Conservation (phyloP, 2,113 vertebrate species). For the Chlorocebus sabaeus region DNA sequence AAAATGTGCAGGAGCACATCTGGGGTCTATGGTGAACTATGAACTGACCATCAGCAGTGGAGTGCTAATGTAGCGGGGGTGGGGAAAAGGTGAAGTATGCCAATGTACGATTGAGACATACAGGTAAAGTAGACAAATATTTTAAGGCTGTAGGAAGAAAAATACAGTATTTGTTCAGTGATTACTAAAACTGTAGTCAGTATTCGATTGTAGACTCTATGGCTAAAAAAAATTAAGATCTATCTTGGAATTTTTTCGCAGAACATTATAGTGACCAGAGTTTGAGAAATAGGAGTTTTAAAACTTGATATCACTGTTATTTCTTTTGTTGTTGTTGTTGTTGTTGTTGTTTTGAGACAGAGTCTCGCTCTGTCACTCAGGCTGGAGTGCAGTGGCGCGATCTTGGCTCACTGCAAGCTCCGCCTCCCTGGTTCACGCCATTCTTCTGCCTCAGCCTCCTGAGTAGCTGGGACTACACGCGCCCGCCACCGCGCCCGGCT, state of each 20-base stretch:
- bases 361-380: no score
- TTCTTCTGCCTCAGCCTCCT: no score
- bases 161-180: background rate
- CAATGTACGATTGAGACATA: background rate
- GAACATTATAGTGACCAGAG: background rate
- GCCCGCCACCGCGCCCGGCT: no score
- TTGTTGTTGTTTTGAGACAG: no score
- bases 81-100: accelerated
- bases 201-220: background rate
- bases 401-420: no score
- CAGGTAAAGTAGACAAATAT: background rate
- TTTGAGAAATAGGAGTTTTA: background rate
- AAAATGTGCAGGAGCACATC: background rate
- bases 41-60: background rate
- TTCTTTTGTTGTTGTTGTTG: background rate
- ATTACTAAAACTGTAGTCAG: background rate
- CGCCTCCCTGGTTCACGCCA: no score
- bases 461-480: no score
- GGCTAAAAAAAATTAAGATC: background rate
- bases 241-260: background rate
- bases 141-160: no score
- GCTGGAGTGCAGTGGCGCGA: no score
- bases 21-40: background rate
- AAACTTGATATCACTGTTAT: background rate
- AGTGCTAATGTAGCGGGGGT: background rate